These are phyloP conservation scores for Steatornis caripensis DNA, from an alignment of 2,113 vertebrate genomes.

Conservation along the genomic window DNA sequence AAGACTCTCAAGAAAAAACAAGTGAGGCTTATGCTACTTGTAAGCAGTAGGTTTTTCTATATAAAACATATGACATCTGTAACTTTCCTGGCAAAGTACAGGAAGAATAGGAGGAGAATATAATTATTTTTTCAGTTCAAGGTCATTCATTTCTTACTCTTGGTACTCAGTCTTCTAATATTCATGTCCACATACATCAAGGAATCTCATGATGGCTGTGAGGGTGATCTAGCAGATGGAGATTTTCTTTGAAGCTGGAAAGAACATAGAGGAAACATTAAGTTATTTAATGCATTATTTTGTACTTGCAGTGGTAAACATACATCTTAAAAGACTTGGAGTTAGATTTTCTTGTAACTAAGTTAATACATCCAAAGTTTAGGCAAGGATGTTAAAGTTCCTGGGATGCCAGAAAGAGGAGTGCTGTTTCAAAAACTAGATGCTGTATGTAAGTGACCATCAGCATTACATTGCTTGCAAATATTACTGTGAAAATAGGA, in stretches of 20 bases:
- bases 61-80: not conserved
- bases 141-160: not conserved
- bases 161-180: not conserved
- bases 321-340: not conserved
- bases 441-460: not conserved
- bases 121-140: not conserved
- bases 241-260: not conserved
- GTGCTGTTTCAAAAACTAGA: not conserved
- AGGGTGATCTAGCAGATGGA: not conserved
- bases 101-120: not conserved
- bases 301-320: not conserved
- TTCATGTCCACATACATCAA: not conserved
- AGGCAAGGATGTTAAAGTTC: not conserved
- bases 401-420: not conserved
- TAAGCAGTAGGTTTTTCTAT: not conserved
- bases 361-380: not conserved
- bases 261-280: not conserved
- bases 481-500: not conserved
- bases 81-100: not conserved
- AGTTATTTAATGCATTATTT: not conserved
- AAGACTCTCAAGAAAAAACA: not conserved
- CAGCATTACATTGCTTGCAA: not conserved
- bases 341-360: not conserved
- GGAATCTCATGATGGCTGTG: not conserved
- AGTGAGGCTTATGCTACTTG: not conserved